Conservation (phyloP, 2,113 vertebrate species). For the Hepsetus odoe region DNA sequence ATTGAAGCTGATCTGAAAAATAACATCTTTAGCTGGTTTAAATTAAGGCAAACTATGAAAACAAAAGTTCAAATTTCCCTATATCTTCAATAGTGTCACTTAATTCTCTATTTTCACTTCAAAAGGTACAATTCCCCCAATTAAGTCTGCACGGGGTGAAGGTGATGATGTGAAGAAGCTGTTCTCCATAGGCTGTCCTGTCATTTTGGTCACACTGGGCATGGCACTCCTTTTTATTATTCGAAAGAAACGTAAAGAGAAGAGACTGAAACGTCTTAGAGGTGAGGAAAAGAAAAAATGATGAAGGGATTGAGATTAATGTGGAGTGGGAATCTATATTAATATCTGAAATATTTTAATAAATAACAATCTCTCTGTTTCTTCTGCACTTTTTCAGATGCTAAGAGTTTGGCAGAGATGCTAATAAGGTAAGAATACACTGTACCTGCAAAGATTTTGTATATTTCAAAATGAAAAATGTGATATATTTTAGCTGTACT, state of each 20-base stretch:
- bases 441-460: not conserved
- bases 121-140: conserved; percentile 90
- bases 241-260: conserved; percentile 97
- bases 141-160: conserved; percentile 93
- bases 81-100: not conserved
- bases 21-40: too few relatives aligned
- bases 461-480: too few relatives aligned
- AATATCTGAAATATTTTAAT: not conserved
- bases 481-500: conserved; percentile 39
- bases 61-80: too few relatives aligned
- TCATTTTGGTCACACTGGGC: conserved; percentile 91
- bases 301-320: not conserved
- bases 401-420: conserved; percentile 98
- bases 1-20: too few relatives aligned
- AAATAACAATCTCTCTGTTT: not conserved
- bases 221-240: conserved; percentile 92
- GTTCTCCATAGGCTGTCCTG: conserved; percentile 93
- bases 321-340: not conserved
- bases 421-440: conserved; percentile 83
- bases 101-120: not conserved
- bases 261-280: conserved; percentile 92
- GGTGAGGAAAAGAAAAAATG: conserved; percentile 73
- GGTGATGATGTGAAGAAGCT: conserved; percentile 95
- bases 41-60: too few relatives aligned
- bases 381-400: conserved; percentile 78